Percentiles rank a stretch among this genome's conserved stretches.
phyloP scores from a whole-genome alignment of 2,113 vertebrate genomes.

The Colius striatus region DNA sequence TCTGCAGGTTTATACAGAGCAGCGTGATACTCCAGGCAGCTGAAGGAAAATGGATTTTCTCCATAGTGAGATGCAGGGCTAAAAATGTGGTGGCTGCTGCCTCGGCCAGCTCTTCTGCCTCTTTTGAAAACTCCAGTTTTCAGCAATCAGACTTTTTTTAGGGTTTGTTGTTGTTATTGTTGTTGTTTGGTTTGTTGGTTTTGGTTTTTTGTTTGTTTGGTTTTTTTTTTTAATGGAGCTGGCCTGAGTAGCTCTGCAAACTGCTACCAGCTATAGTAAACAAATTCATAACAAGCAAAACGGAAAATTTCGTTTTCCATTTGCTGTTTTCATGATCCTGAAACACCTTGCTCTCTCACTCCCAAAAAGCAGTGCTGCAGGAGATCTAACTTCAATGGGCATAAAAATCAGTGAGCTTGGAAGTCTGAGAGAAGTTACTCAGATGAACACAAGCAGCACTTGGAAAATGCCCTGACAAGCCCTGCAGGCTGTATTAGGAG shows the following conservation, averaged over 20 bases:
- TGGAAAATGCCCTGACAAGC: background rate
- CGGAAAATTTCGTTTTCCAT: background rate
- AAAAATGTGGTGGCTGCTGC: background rate
- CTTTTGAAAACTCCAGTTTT: background rate
- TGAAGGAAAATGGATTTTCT: background rate
- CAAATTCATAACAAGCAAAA: background rate
- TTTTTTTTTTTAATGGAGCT: background rate
- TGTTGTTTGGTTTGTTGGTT: no score
- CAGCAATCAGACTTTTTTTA: background rate
- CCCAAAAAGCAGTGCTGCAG: background rate
- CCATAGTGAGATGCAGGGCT: background rate
- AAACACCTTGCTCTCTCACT: background rate
- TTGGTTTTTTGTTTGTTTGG: background rate
- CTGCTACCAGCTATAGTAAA: background rate
- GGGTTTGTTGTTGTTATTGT: no score
- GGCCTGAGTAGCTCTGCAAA: background rate
- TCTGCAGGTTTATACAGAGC: background rate
- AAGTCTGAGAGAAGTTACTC: background rate
- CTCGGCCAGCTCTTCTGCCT: background rate
- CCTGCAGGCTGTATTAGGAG: background rate
- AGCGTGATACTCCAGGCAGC: background rate
- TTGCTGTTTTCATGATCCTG: background rate
- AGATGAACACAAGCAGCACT: background rate
- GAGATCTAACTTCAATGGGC: background rate
- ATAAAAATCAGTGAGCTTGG: background rate